Evolutionary conservation across 2,888 invertebrate species (phyloP).

Genomic region (Eretmocerus hayati): DNA sequence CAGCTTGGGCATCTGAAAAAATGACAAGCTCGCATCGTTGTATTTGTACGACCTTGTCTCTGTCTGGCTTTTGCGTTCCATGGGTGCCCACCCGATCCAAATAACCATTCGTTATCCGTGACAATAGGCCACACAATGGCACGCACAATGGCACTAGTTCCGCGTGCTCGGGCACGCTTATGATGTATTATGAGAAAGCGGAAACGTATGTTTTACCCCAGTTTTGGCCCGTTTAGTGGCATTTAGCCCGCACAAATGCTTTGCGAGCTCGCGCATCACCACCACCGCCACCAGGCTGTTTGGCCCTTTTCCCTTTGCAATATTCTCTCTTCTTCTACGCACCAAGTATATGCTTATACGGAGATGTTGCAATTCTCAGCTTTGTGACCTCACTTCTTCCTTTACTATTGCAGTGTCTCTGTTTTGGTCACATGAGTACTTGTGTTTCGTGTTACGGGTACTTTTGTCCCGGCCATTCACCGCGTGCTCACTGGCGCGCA

Average conservation of each 20-base stretch:
- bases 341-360: too few species aligned
- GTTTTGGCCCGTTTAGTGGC: conserved; percentile 41
- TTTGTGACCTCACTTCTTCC: conserved; percentile 1
- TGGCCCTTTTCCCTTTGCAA: conserved; percentile 3
- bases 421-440: not conserved
- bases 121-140: conserved; percentile 32
- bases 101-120: conserved; percentile 36
- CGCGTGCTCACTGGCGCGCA: not conserved
- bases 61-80: not conserved
- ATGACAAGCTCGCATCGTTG: conserved; percentile 13
- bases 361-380: too few species aligned
- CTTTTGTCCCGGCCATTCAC: conserved; percentile 1
- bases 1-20: conserved; percentile 27
- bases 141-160: conserved; percentile 17
- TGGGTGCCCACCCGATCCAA: conserved; percentile 23
- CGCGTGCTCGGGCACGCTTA: conserved; percentile 30
- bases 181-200: conserved; percentile 40
- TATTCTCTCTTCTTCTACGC: not conserved
- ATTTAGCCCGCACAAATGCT: conserved; percentile 38
- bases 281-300: not conserved
- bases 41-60: not conserved
- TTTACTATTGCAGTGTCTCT: conserved; percentile 2
- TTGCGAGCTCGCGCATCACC: conserved; percentile 21
- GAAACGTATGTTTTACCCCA: conserved; percentile 42
- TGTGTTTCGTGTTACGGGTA: not conserved